Percentiles rank a stretch among this genome's conserved stretches.
phyloP scores from a whole-genome alignment of 2,888 invertebrate species.

The Byasa hedistus region DNA sequence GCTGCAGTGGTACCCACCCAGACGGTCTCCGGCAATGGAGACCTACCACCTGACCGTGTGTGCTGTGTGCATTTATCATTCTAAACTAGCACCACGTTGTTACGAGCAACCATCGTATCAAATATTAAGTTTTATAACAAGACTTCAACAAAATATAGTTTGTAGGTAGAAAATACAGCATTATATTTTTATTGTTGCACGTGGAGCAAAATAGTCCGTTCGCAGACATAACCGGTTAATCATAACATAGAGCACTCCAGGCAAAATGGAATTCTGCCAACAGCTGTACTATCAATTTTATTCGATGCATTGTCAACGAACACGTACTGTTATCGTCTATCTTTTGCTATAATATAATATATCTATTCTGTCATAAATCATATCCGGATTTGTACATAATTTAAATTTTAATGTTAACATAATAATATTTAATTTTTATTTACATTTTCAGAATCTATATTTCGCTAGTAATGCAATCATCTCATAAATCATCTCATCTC shows the following conservation, averaged over 20 bases:
- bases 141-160: not conserved
- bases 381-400: not conserved
- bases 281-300: constrained; percentile 15
- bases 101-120: too few species aligned
- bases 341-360: not conserved
- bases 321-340: not conserved
- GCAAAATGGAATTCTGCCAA: constrained; percentile 21
- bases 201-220: constrained; percentile 4
- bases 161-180: not conserved
- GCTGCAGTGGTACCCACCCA: too few species aligned
- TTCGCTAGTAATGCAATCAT: too few species aligned
- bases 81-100: too few species aligned
- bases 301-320: constrained; percentile 11
- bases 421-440: not conserved
- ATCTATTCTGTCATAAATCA: not conserved
- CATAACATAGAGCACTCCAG: constrained; percentile 16
- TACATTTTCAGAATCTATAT: not conserved
- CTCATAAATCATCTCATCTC: too few species aligned
- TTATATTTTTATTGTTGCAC: constrained; percentile 11
- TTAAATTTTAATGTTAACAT: not conserved
- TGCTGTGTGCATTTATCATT: too few species aligned
- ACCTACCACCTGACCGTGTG: too few species aligned
- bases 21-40: too few species aligned
- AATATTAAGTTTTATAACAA: too few species aligned
- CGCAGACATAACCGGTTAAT: constrained; percentile 14